phyloP scores from a whole-genome alignment of 1,140 invertebrate species.

The Trichonephila clavata region DNA sequence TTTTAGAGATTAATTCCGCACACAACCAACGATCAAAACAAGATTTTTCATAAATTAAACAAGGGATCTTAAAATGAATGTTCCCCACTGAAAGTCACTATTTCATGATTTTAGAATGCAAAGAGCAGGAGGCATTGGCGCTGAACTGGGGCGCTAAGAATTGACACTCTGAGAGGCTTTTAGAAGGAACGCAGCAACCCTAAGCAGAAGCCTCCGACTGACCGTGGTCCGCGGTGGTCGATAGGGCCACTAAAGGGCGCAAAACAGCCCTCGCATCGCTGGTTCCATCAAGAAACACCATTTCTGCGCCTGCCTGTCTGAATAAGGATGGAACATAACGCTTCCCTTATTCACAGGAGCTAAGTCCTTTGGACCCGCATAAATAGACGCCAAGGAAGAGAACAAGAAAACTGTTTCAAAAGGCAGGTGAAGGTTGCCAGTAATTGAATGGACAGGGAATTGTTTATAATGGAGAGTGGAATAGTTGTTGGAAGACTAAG shows the following conservation, averaged over 20 bases:
- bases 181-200: conserved; percentile 48
- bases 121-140: conserved; percentile 2
- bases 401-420: neutral
- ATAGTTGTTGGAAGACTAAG: no score
- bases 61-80: no score
- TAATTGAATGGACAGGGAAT: neutral
- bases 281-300: conserved; percentile 58
- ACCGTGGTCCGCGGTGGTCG: conserved; percentile 67
- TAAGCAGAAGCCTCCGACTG: conserved; percentile 52
- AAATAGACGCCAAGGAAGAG: neutral
- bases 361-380: neutral
- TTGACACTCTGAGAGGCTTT: neutral
- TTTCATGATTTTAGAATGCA: no score
- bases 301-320: conserved; percentile 52
- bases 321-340: conserved; percentile 31
- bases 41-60: no score
- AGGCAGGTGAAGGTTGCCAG: neutral
- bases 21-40: no score
- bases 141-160: neutral
- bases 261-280: conserved; percentile 61
- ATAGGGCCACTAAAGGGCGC: conserved; percentile 73
- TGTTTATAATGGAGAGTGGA: no score
- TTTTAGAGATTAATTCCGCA: no score
- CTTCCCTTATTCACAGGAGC: neutral
- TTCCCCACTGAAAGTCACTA: no score